Percentiles rank a stretch among this genome's conserved stretches.
phyloP scores from a whole-genome alignment of 2,888 invertebrate species.

The Eueremaeus valkanovi region DNA sequence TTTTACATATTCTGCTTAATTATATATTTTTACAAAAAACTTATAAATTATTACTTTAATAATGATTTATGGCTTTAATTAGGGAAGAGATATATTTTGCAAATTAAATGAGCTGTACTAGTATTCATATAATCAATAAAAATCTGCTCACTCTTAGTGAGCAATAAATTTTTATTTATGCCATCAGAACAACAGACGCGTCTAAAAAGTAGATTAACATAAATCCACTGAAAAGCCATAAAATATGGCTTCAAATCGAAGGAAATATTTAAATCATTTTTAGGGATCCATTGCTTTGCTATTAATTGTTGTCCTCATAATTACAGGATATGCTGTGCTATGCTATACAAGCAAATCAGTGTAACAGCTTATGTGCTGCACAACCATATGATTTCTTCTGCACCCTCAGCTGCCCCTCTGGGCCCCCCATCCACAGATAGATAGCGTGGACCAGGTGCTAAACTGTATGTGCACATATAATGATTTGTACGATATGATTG shows the following conservation, averaged over 20 bases:
- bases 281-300: neutral
- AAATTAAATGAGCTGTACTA: neutral
- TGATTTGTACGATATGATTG: conserved; percentile 24
- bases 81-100: neutral
- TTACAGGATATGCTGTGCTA: conserved; percentile 34
- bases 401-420: conserved; percentile 30
- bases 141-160: neutral
- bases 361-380: neutral
- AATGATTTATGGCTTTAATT: conserved; percentile 16
- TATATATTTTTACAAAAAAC: no score
- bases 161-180: neutral
- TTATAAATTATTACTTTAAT: no score
- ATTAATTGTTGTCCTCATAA: conserved; percentile 22
- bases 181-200: neutral
- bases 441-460: conserved; percentile 28
- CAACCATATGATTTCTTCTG: no score
- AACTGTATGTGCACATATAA: conserved; percentile 21
- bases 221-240: neutral
- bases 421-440: conserved; percentile 1
- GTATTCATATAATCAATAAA: neutral
- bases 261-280: conserved; percentile 5
- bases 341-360: neutral
- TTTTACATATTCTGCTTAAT: no score
- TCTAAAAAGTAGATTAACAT: no score
- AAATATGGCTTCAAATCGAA: neutral